phyloP scores from a whole-genome alignment of 2,888 invertebrate species.

The Germaria angustata region DNA sequence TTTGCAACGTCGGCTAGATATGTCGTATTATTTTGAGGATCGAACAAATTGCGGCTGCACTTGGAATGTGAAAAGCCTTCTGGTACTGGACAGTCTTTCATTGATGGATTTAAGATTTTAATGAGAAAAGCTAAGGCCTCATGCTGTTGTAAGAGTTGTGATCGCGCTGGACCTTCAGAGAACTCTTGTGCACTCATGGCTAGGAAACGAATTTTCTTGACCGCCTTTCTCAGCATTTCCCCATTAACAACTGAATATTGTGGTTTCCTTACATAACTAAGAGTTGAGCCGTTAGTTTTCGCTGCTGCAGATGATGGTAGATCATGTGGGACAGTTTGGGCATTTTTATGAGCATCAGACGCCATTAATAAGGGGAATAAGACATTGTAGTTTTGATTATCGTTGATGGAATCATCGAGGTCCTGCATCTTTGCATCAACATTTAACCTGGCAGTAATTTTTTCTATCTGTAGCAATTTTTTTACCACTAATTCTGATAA shows the following conservation, averaged over 20 bases:
- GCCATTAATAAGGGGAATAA: too few species aligned
- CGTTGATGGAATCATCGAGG: conserved; percentile 67
- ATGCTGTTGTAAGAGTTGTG: conserved; percentile 86
- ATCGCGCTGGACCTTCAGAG: conserved; percentile 89
- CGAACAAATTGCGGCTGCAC: conserved; percentile 74
- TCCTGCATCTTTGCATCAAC: conserved; percentile 74
- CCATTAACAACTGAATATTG: conserved; percentile 75
- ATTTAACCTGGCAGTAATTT: conserved; percentile 77
- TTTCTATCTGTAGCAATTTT: conserved; percentile 70
- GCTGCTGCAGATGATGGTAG: conserved; percentile 17
- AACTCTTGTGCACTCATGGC: conserved; percentile 90
- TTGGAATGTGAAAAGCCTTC: conserved; percentile 85
- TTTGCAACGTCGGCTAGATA: too few species aligned
- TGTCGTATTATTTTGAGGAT: too few species aligned
- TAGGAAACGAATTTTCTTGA: conserved; percentile 89
- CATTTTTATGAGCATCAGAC: conserved; percentile 68
- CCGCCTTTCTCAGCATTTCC: conserved; percentile 83
- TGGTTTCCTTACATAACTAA: conserved; percentile 74
- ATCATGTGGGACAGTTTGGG: not conserved
- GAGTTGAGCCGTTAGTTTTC: conserved; percentile 35
- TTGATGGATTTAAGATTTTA: conserved; percentile 87
- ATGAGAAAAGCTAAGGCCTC: conserved; percentile 91
- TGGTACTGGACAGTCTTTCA: conserved; percentile 86
- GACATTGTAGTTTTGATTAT: conserved; percentile 58
- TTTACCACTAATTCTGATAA: not conserved